Conservation (phyloP, 1,140 invertebrate genomes). For the Xylocopa sonorina region DNA sequence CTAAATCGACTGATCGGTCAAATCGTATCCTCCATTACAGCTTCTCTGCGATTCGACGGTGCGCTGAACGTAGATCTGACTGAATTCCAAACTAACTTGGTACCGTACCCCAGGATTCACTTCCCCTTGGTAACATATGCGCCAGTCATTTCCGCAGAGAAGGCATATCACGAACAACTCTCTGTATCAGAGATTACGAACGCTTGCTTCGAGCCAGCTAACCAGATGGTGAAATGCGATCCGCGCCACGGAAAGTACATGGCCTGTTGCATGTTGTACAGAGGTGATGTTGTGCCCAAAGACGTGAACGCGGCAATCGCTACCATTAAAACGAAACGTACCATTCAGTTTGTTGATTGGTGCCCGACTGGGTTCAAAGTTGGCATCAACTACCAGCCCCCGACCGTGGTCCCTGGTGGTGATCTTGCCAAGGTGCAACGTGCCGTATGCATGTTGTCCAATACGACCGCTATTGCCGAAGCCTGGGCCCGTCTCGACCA, state of each 20-base stretch:
- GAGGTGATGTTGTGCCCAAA: conserved; percentile 64
- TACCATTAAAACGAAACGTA: conserved; percentile 64
- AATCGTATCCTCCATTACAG: conserved; percentile 74
- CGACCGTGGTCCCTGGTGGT: conserved; percentile 62
- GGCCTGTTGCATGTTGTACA: conserved; percentile 72
- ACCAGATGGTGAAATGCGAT: conserved; percentile 87
- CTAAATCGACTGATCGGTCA: conserved; percentile 63
- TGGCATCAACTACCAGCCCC: conserved; percentile 64
- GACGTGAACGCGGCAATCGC: conserved; percentile 65
- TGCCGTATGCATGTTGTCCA: conserved; percentile 73
- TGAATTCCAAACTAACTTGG: conserved; percentile 64
- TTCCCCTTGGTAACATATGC: conserved; percentile 65
- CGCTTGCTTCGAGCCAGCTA: conserved; percentile 86
- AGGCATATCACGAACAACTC: conserved; percentile 65
- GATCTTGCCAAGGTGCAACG: conserved; percentile 66
- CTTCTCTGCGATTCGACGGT: conserved; percentile 64
- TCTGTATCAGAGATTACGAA: conserved; percentile 66
- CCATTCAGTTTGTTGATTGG: conserved; percentile 85
- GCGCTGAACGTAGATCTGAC: conserved; percentile 62
- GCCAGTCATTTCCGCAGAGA: conserved; percentile 63
- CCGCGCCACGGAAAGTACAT: conserved; percentile 85
- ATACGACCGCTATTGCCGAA: conserved; percentile 63
- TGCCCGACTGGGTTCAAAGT: conserved; percentile 88
- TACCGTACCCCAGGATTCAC: conserved; percentile 62
- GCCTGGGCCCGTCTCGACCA: conserved; percentile 64